Conservation (phyloP, 1,140 invertebrate genomes). For the Drosophila leontia region DNA sequence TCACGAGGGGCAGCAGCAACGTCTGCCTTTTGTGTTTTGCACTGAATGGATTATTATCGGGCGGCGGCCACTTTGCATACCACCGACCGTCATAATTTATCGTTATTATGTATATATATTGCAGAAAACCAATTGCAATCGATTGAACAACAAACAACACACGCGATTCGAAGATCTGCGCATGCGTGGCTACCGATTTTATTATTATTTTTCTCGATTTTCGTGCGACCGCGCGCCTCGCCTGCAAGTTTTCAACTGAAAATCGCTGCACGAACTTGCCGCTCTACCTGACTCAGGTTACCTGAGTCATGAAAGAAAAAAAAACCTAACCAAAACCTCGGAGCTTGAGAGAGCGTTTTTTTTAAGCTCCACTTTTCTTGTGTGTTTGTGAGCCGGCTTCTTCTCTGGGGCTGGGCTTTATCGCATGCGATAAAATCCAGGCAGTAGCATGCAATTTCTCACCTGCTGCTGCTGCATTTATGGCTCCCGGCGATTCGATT, state of each 20-base stretch:
- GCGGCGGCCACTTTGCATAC: slow-evolving; percentile 36
- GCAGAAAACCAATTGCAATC: slow-evolving; percentile 55
- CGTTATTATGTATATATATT: slow-evolving; percentile 57
- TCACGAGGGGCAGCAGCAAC: slow-evolving; percentile 9
- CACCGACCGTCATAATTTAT: slow-evolving; percentile 40
- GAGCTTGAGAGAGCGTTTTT: slow-evolving; percentile 22
- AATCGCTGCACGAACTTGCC: slow-evolving; percentile 18
- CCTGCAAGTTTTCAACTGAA: slow-evolving; percentile 60
- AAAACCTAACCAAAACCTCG: background rate
- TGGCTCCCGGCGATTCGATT: slow-evolving; percentile 16
- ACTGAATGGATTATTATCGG: slow-evolving; percentile 27
- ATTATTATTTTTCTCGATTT: slow-evolving; percentile 5
- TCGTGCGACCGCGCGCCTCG: slow-evolving; percentile 50
- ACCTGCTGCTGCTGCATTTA: slow-evolving; percentile 53
- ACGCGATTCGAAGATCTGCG: slow-evolving; percentile 47
- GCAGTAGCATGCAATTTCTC: slow-evolving; percentile 22
- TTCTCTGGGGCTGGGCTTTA: slow-evolving; percentile 11
- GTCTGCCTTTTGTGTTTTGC: slow-evolving; percentile 27
- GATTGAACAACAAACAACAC: slow-evolving; percentile 55
- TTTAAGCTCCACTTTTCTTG: slow-evolving; percentile 20
- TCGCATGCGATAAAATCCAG: slow-evolving; percentile 49
- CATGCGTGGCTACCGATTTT: slow-evolving; percentile 44
- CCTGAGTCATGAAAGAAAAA: slow-evolving; percentile 25
- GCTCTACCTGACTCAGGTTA: slow-evolving; percentile 27
- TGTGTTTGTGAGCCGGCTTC: slow-evolving; percentile 33